phyloP scores from a whole-genome alignment of 1,140 invertebrate genomes.

The Musca domestica region DNA sequence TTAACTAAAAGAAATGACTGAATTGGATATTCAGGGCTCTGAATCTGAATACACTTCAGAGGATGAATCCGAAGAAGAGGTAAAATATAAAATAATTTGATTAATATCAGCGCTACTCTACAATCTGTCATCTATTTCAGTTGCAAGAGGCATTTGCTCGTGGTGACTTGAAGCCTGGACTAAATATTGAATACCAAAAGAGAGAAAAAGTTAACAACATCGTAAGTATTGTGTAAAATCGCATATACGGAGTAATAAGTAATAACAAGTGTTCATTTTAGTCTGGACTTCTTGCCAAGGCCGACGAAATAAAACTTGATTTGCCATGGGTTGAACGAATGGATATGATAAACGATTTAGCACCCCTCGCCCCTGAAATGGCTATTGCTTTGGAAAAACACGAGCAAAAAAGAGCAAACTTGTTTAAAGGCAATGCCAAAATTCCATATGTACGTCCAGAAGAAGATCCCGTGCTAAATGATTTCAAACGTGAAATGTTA shows the following conservation, averaged over 20 bases:
- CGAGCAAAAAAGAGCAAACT: conserved; percentile 65
- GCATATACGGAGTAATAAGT: conserved; percentile 7
- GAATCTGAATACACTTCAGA: conserved; percentile 46
- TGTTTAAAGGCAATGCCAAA: conserved; percentile 68
- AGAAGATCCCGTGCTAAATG: conserved; percentile 83
- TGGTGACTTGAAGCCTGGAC: conserved; percentile 77
- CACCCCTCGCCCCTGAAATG: conserved; percentile 78
- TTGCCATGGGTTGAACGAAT: conserved; percentile 84
- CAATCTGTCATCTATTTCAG: conserved; percentile 52
- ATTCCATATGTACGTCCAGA: conserved; percentile 62
- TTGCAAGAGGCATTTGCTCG: conserved; percentile 80
- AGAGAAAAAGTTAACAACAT: conserved; percentile 65
- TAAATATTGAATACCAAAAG: conserved; percentile 68
- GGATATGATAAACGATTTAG: conserved; percentile 72
- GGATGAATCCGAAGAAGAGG: conserved; percentile 48
- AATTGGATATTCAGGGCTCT: conserved; percentile 43
- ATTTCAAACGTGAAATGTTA: conserved; percentile 87
- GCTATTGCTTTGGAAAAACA: conserved; percentile 73
- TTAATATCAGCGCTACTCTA: not conserved
- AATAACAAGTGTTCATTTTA: conserved; percentile 37
- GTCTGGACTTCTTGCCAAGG: conserved; percentile 68
- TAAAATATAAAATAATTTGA: conserved; percentile 13
- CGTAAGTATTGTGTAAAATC: conserved; percentile 53
- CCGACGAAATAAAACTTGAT: conserved; percentile 69
- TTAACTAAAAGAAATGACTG: conserved; percentile 32